Conservation (phyloP, 2,113 vertebrate species). For the rat (Rattus norvegicus) region DNA sequence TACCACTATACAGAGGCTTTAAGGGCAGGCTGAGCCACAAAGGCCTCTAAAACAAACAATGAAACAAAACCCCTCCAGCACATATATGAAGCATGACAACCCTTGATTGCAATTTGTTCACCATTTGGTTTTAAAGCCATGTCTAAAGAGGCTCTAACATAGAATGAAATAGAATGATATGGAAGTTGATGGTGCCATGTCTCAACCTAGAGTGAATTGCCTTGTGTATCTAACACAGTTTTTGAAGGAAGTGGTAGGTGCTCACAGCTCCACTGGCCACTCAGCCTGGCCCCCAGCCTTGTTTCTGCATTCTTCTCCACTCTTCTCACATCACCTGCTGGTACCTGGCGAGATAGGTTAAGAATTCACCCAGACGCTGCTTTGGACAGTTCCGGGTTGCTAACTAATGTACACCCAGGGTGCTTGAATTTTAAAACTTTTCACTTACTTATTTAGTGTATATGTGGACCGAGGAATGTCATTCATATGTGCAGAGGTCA, state of each 20-base stretch:
- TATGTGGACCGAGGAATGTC: not conserved
- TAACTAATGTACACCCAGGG: not conserved
- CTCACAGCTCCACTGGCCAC: too few relatives aligned
- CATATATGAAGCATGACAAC: not conserved
- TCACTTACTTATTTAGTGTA: not conserved
- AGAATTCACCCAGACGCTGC: not conserved
- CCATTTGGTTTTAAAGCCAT: conserved; percentile 6
- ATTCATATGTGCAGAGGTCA: not conserved
- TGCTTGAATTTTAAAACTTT: not conserved
- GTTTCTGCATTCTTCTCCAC: not conserved
- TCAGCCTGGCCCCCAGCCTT: not conserved
- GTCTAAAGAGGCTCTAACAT: not conserved
- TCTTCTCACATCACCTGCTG: not conserved
- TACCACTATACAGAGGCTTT: too few relatives aligned
- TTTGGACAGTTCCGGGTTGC: not conserved
- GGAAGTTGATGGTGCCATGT: not conserved
- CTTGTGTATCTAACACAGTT: not conserved
- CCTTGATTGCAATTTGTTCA: not conserved
- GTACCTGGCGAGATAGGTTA: not conserved
- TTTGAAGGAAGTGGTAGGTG: not conserved
- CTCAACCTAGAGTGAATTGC: not conserved
- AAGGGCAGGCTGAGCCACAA: not conserved
- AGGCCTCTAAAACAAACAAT: not conserved
- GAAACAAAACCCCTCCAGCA: not conserved
- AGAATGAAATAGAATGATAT: not conserved